phyloP scores from a whole-genome alignment of 2,113 vertebrate genomes.

The Hippotragus niger region DNA sequence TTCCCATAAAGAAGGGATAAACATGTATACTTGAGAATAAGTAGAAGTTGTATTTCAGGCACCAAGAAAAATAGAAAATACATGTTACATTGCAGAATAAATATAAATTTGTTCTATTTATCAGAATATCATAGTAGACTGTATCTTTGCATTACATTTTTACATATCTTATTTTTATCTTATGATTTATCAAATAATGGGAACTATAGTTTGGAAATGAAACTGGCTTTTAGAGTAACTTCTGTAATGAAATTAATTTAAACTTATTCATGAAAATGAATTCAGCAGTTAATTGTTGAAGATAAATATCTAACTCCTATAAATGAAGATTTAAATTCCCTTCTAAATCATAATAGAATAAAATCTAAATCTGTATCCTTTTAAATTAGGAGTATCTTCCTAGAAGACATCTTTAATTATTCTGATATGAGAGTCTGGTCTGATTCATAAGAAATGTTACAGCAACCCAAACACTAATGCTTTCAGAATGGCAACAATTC shows the following conservation, averaged over 20 bases:
- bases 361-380: conserved; percentile 15
- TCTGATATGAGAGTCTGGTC: background rate
- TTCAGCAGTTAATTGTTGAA: conserved; percentile 38
- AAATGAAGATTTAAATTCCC: conserved; percentile 40
- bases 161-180: background rate
- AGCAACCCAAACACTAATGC: background rate
- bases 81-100: background rate
- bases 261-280: conserved; percentile 42
- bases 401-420: background rate
- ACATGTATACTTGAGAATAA: background rate
- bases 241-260: conserved; percentile 50
- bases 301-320: conserved; percentile 40
- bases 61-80: background rate
- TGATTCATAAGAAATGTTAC: conserved; percentile 1
- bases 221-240: conserved; percentile 37
- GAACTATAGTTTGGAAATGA: conserved; percentile 35
- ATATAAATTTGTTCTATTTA: background rate
- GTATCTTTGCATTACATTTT: background rate
- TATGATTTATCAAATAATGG: conserved; percentile 2
- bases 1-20: background rate
- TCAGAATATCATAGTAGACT: background rate
- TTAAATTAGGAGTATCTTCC: conserved; percentile 12
- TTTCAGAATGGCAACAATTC: conserved; percentile 2
- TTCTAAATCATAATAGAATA: conserved; percentile 36
- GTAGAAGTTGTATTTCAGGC: background rate